Conservation (phyloP, 1,140 invertebrate genomes). For the Patella vulgata region DNA sequence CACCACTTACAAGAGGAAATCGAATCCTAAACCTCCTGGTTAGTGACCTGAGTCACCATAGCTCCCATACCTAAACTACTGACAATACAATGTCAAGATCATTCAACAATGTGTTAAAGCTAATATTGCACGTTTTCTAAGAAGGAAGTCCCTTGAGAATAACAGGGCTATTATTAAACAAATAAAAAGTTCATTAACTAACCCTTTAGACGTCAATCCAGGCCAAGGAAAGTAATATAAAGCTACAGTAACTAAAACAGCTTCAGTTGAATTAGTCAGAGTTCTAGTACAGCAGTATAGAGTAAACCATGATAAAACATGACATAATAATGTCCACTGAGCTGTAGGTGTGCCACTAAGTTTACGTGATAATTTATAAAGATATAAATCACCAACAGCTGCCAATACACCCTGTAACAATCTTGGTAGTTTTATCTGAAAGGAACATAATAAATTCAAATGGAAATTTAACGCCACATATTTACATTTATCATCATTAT, state of each 20-base stretch:
- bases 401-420: conserved; percentile 82
- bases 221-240: conserved; percentile 85
- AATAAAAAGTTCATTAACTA: too few relatives aligned
- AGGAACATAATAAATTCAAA: conserved; percentile 22
- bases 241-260: conserved; percentile 80
- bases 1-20: too few relatives aligned
- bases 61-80: too few relatives aligned
- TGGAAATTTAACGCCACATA: too few relatives aligned
- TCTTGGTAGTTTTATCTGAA: conserved; percentile 76
- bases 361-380: conserved; percentile 63
- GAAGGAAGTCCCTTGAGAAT: too few relatives aligned
- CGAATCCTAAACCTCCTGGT: too few relatives aligned
- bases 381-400: conserved; percentile 76
- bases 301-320: conserved; percentile 83
- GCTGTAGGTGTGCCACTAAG: conserved; percentile 57
- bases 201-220: conserved; percentile 23
- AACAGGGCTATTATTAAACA: too few relatives aligned
- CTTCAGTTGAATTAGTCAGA: conserved; percentile 86
- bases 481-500: too few relatives aligned
- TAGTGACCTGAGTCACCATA: too few relatives aligned
- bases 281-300: conserved; percentile 88
- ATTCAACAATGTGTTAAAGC: too few relatives aligned
- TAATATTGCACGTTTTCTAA: too few relatives aligned
- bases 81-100: too few relatives aligned
- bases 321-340: conserved; percentile 64